phyloP scores from a whole-genome alignment of 2,113 vertebrate genomes.

The Anoura caudifer region DNA sequence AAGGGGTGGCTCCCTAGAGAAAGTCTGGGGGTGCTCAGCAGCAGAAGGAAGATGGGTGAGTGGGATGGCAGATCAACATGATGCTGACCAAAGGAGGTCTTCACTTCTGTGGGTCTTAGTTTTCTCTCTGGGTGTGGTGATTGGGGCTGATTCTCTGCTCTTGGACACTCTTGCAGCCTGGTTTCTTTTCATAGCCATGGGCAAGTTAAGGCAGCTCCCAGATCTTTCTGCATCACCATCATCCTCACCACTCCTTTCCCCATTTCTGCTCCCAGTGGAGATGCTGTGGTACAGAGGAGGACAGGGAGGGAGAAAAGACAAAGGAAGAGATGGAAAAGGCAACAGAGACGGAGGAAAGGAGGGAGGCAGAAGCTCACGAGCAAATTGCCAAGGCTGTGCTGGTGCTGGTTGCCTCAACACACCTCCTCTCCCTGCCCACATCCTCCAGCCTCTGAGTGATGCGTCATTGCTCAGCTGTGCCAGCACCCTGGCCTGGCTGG shows the following conservation, averaged over 20 bases:
- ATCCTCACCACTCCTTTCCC: neutral
- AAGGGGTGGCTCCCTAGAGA: neutral
- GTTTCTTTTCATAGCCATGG: neutral
- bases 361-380: constrained; percentile 38
- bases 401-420: neutral
- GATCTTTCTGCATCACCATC: neutral
- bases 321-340: neutral
- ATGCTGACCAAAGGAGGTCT: neutral
- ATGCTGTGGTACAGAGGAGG: neutral
- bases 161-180: neutral
- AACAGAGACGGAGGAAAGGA: neutral
- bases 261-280: neutral
- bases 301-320: neutral
- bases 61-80: neutral
- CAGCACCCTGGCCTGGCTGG: neutral
- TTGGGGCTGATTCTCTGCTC: neutral
- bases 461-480: neutral
- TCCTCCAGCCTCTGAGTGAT: neutral
- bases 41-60: neutral
- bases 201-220: neutral
- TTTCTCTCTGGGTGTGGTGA: neutral
- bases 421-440: neutral
- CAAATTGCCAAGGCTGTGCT: neutral
- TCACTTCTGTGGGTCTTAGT: neutral
- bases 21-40: neutral